Conservation (phyloP, 2,113 vertebrate species). For the Petrocephalus zakoni region DNA sequence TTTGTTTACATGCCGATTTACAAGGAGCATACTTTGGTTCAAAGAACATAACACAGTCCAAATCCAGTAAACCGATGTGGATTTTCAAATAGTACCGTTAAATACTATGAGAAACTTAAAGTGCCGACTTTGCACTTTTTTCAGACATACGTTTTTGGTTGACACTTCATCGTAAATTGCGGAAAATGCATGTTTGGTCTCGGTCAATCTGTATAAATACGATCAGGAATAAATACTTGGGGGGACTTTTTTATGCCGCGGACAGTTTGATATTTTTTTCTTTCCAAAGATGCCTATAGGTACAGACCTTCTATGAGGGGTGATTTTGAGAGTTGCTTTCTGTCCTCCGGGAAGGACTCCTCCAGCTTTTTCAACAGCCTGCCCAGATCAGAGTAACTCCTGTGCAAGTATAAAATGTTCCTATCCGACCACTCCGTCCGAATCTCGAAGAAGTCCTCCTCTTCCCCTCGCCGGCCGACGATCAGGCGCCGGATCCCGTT, state of each 20-base stretch:
- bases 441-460: constrained; percentile 94
- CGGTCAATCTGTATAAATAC: background rate
- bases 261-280: background rate
- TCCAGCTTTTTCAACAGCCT: constrained; percentile 75
- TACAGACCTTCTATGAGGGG: constrained; percentile 82
- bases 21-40: background rate
- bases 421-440: constrained; percentile 95
- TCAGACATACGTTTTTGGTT: background rate
- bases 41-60: background rate
- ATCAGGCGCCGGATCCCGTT: constrained; percentile 88
- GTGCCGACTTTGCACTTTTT: background rate
- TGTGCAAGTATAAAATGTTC: constrained; percentile 86
- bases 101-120: background rate
- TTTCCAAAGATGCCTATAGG: background rate
- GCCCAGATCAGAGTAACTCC: constrained; percentile 84
- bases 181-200: background rate
- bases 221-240: background rate
- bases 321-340: constrained; percentile 69
- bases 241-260: background rate
- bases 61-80: background rate
- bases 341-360: constrained; percentile 85
- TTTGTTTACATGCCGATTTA: background rate
- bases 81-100: background rate
- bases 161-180: background rate
- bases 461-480: constrained; percentile 79